Conservation (phyloP, 1,140 invertebrate species). For the Trichoplusia ni region DNA sequence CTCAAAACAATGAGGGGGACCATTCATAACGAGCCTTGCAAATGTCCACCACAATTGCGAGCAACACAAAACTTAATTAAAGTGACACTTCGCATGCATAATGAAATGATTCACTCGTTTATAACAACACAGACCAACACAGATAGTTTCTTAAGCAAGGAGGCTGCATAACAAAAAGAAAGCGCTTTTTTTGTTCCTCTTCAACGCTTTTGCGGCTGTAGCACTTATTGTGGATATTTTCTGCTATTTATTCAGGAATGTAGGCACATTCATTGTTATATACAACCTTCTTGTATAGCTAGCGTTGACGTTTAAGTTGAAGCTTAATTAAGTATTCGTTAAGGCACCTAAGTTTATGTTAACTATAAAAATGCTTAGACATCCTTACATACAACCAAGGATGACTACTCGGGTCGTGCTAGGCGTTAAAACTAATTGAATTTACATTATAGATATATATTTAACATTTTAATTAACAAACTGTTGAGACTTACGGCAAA, state of each 20-base stretch:
- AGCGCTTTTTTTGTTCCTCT: constrained; percentile 24
- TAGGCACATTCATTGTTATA: constrained; percentile 6
- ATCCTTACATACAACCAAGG: not conserved
- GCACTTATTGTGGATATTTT: not conserved
- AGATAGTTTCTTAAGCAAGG: constrained; percentile 18
- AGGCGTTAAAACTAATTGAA: no score
- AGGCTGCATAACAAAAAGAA: constrained; percentile 20
- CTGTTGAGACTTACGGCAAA: no score
- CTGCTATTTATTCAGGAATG: constrained; percentile 15
- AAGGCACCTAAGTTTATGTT: constrained; percentile 11
- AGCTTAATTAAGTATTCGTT: not conserved
- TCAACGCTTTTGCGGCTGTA: constrained; percentile 4
- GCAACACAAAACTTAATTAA: constrained; percentile 74
- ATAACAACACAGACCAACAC: constrained; percentile 37
- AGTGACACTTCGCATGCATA: constrained; percentile 74
- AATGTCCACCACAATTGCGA: constrained; percentile 67
- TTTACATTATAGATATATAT: no score
- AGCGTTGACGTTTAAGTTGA: not conserved
- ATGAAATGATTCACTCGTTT: constrained; percentile 67
- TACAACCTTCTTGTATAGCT: not conserved
- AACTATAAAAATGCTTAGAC: constrained; percentile 1
- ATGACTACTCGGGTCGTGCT: no score
- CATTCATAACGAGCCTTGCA: constrained; percentile 61
- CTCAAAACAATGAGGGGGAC: constrained; percentile 50
- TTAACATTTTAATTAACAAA: no score